Base-by-base conservation (phyloP, 1,140 invertebrate genomes). In the Drosophila mayri region DNA sequence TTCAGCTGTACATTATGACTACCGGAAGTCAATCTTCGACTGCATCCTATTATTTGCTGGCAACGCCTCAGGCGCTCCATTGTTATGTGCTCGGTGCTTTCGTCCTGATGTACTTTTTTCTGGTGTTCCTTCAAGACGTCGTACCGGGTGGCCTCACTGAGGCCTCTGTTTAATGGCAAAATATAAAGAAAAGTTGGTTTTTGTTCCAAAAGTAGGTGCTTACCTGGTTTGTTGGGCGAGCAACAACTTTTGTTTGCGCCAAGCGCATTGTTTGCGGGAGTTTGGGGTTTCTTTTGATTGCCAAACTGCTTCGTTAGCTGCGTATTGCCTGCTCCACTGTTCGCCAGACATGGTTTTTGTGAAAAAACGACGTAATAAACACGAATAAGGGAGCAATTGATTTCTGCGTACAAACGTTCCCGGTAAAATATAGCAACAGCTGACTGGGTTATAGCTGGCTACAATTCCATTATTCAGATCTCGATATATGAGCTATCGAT, bases 221-320 rank as follows among this genome's bases (percentile, higher is more conserved):
- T 50, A 90, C 84, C 50, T 30, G 2, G 77, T 68, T 25, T 65
- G 52, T 1, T 87, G 72, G 4, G 58, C 60, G 9, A 91, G 55
- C 8, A 91, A 5, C 9, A 88, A 11, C 2, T 54, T 57, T 41
- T 91, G 83, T 1, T 32, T n/a, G 1, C 88, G 74, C 88, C 88
- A 91, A 4, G 75, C 80, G 32, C 66, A 76, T 30, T 72, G 70
- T 58, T 67, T 66, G 0, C 32, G 11, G 7, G 28, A 37, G 10
- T 9, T 57, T 9, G 46, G 59, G 1, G 65, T n/a, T 28, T 63
- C n/a, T 3, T 4, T 28, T 3, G 58, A 49, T 5, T 43, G n/a
- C 67, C 67, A 74, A 52, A 65, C 28, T 3, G 25, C 37, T 37
- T 91, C 73, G 40, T 75, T 81, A 3, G 16, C 28, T 4, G 41